A percentile compares a stretch with the other conserved stretches of the same genome.
Conservation (phyloP, 2,113 vertebrate species). For the Psittacara wagleri region DNA sequence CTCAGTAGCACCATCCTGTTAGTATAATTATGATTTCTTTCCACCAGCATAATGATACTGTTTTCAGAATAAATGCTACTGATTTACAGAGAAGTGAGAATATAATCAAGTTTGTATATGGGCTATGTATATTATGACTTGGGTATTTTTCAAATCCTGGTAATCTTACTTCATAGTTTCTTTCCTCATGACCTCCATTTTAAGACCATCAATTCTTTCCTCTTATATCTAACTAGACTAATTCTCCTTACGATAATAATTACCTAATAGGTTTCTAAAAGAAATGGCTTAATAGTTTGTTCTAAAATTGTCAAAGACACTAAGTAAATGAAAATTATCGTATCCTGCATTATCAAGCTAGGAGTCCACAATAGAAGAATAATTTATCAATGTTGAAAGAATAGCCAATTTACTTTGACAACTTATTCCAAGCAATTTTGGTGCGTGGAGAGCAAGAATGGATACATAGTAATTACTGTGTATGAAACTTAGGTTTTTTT, state of each 20-base stretch:
- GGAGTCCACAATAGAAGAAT: slow-evolving; percentile 57
- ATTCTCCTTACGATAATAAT: slow-evolving; percentile 43
- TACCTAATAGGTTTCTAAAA: slow-evolving; percentile 60
- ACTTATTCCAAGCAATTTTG: slow-evolving; percentile 62
- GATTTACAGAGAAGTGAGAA: neutral
- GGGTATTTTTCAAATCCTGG: slow-evolving; percentile 1
- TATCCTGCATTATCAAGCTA: slow-evolving; percentile 53
- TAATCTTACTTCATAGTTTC: slow-evolving; percentile 31
- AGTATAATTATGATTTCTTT: slow-evolving; percentile 7
- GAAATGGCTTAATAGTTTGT: slow-evolving; percentile 38
- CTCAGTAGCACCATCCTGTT: neutral
- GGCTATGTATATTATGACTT: neutral
- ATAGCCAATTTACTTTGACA: slow-evolving; percentile 67
- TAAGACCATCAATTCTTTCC: slow-evolving; percentile 35
- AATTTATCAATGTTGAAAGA: slow-evolving; percentile 70
- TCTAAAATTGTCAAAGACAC: slow-evolving; percentile 54
- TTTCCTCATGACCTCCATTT: slow-evolving; percentile 24
- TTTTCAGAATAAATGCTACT: neutral
- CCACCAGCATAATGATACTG: neutral
- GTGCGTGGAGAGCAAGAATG: neutral
- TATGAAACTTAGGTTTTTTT: slow-evolving; percentile 49
- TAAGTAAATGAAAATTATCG: slow-evolving; percentile 56
- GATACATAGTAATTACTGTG: slow-evolving; percentile 46
- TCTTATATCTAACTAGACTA: slow-evolving; percentile 41
- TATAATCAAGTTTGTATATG: neutral